A percentile compares a stretch with the other conserved stretches of the same genome.
Evolutionary conservation across 2,888 invertebrate species (phyloP).

Genomic region (Parnassius glacialis): DNA sequence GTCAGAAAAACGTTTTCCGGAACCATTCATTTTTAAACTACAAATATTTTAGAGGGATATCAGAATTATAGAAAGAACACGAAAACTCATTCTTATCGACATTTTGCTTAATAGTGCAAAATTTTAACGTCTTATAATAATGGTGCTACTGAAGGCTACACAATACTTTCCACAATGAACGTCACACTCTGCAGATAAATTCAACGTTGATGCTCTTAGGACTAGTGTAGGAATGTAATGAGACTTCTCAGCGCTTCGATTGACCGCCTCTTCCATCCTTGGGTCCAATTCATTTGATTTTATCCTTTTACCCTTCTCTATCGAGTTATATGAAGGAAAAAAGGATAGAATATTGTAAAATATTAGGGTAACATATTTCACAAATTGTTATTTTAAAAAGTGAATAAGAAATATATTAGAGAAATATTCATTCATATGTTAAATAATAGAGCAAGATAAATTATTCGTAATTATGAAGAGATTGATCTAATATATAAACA

Average conservation of each 20-base stretch:
- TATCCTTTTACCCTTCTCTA: constrained; percentile 62
- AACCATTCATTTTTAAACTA: too few species aligned
- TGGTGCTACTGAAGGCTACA: constrained; percentile 18
- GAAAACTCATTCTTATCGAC: background rate
- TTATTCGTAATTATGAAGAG: too few species aligned
- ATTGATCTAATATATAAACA: too few species aligned
- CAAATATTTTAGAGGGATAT: background rate
- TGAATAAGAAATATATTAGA: too few species aligned
- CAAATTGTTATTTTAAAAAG: too few species aligned
- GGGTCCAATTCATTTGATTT: constrained; percentile 63
- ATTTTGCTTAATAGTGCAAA: constrained; percentile 15
- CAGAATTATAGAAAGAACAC: background rate
- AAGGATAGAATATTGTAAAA: constrained; percentile 2
- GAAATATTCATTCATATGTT: too few species aligned
- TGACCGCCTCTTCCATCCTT: constrained; percentile 65
- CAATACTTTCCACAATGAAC: constrained; percentile 20
- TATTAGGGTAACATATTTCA: background rate
- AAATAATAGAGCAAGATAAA: too few species aligned
- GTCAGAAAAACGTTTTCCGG: too few species aligned
- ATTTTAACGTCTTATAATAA: constrained; percentile 15
- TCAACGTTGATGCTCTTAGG: constrained; percentile 30
- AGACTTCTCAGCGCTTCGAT: constrained; percentile 70
- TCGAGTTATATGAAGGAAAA: constrained; percentile 25
- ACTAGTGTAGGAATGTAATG: constrained; percentile 58
- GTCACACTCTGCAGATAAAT: constrained; percentile 25